Evolutionary conservation across 2,113 vertebrate genomes (phyloP), one percentile per base, ranked within the genome.

Genomic region (Notothenia rossii): DNA sequence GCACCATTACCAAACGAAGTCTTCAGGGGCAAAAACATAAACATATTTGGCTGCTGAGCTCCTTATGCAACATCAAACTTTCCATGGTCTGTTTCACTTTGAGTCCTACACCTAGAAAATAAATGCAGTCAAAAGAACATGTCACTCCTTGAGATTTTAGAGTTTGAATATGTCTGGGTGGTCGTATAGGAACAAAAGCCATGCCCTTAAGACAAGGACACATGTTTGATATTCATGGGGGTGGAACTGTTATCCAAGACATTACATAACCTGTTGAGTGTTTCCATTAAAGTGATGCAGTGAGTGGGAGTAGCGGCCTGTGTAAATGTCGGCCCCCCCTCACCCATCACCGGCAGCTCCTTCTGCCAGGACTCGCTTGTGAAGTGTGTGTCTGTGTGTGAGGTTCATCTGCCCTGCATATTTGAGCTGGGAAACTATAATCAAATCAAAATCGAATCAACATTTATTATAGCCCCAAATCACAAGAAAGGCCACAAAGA

Each of bases 181-280:
- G 13, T 59, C 14, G 43, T 50, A 48, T 9, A 43, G 29, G 17
- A 56, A 63, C 14, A 55, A 64, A 85, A 75, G 62, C 4, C 4
- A 36, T 10, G 3, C 15, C 64, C 43, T 1, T 1, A 4, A 74
- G 72, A 70, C 67, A 17, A 63, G 14, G 8, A 64, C 43, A 29
- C 45, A 69, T 76, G 49, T 71, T 78, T 83, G 45, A 78, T 60
- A 71, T 76, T 65, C 58, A 59, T 64, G 67, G 40, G 67, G 67
- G 40, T 73, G 60, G 33, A 54, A 62, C 70, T 75, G 11, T 72
- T 81, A 73, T 83, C 66, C 53, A 59, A 50, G 60, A 73, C 67
- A 72, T 90, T 83, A 88, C 83, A 65, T 74, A 89, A 91, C 62
- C 58, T 86, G 62, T 54, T 77, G 75, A 76, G 74, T 61, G 76